Evolutionary conservation across 2,113 vertebrate species (phyloP), one percentile per base, ranked within the genome.

Genomic region (Tauraco erythrolophus): DNA sequence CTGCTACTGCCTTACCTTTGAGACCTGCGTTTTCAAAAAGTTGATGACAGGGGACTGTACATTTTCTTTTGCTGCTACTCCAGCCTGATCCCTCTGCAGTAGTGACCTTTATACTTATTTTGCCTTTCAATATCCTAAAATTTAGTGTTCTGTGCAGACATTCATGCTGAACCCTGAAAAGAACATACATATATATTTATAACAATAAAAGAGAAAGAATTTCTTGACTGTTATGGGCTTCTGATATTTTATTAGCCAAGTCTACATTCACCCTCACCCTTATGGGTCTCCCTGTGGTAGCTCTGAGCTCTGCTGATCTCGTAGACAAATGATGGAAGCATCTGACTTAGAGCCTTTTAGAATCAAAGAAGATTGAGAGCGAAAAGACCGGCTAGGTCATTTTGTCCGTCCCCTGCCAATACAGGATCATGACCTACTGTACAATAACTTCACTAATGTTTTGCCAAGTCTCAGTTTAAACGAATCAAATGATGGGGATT

Each of bases 341-440:
- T 83, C 93, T 94, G 97, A 96, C 92, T 96, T 84, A 87, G 82
- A 96, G 84, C 35, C 82, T 97, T 95, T 96, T 84, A 92, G 91
- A 96, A 95, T 97, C 92, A 97, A 97, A 97, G 92, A 93, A 64
- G 58, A 91, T 33, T 80, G 89, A 94, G 72, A 94, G 41, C 79
- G 76, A 96, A 90, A 94, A 94, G 96, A 80, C 82, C 82, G 86
- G 62, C 79, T 89, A 95, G 96, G 95, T 96, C 95, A 96, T 93
- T 95, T 91, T 92, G 89, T 95, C 91, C 92, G 85, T 97, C 89
- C 95, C 97, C 95, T 97, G 95, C 96, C 83, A 95, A 94, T 96
- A 84, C 62, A 96, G 82, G 92, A 83, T 97, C 97, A 93, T 95
- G 95, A 97, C 95, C 97, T 98, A 81, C 61, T 79, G 91, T 96